Conservation (phyloP, 2,113 vertebrate species). For the Salminus brasiliensis region DNA sequence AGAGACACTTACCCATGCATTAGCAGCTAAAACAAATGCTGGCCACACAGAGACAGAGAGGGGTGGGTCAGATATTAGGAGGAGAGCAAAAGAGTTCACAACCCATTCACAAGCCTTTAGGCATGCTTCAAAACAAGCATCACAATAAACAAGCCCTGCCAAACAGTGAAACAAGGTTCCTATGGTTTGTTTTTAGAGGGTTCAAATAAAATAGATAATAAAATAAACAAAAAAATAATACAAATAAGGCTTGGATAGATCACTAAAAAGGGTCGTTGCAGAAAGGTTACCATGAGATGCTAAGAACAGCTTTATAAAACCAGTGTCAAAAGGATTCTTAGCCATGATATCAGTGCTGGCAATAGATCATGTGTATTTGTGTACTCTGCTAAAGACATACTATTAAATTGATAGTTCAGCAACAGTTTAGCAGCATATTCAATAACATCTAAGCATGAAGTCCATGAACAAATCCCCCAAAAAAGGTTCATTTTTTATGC, state of each 20-base stretch:
- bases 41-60: conserved; percentile 51
- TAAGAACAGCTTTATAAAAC: too few relatives aligned
- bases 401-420: too few relatives aligned
- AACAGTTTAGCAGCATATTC: too few relatives aligned
- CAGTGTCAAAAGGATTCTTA: too few relatives aligned
- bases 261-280: too few relatives aligned
- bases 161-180: background rate
- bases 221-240: background rate
- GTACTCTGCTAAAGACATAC: too few relatives aligned
- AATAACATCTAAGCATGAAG: too few relatives aligned
- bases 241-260: background rate
- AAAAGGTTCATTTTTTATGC: too few relatives aligned
- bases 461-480: too few relatives aligned
- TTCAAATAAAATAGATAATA: background rate
- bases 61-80: conserved; percentile 57
- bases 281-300: too few relatives aligned
- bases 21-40: conserved; percentile 63
- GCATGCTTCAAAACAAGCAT: conserved; percentile 15
- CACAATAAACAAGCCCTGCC: conserved; percentile 32
- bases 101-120: conserved; percentile 29
- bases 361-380: too few relatives aligned
- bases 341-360: too few relatives aligned
- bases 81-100: conserved; percentile 38
- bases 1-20: conserved; percentile 72
- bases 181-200: background rate